These are phyloP conservation scores for Pangasius macronema DNA, from an alignment of 2,797 vertebrate species.

Conservation along the genomic window DNA sequence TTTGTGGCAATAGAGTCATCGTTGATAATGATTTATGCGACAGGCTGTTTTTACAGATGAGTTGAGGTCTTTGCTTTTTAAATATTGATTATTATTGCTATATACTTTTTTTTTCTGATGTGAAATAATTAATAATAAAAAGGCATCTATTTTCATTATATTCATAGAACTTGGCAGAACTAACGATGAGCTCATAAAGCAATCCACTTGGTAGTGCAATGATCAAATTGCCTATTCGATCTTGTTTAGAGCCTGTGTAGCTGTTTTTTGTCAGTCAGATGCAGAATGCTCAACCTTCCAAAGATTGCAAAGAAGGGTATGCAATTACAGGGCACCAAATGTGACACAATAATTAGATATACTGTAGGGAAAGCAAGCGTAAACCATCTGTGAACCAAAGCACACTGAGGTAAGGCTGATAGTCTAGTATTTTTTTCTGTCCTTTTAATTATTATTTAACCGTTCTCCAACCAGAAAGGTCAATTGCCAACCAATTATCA, in stretches of 20 bases:
- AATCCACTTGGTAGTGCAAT: background rate
- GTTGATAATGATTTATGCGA: background rate
- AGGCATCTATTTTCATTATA: background rate
- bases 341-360: background rate
- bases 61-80: background rate
- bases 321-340: background rate
- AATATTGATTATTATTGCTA: background rate
- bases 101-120: background rate
- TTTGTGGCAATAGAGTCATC: background rate
- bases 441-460: slow-evolving; percentile 37
- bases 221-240: background rate
- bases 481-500: slow-evolving; percentile 36
- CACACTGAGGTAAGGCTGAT: background rate
- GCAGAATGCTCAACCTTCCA: background rate
- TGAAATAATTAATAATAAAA: background rate
- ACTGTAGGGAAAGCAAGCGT: background rate
- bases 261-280: background rate
- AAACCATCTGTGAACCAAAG: background rate
- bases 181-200: background rate
- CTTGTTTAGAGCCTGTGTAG: background rate
- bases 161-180: background rate
- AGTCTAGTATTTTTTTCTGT: background rate
- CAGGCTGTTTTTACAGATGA: background rate
- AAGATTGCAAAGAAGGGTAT: background rate
- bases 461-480: slow-evolving; percentile 9